Evolutionary conservation across 2,113 vertebrate genomes (phyloP), one percentile per base, ranked within the genome.

Genomic region (Tyto alba): DNA sequence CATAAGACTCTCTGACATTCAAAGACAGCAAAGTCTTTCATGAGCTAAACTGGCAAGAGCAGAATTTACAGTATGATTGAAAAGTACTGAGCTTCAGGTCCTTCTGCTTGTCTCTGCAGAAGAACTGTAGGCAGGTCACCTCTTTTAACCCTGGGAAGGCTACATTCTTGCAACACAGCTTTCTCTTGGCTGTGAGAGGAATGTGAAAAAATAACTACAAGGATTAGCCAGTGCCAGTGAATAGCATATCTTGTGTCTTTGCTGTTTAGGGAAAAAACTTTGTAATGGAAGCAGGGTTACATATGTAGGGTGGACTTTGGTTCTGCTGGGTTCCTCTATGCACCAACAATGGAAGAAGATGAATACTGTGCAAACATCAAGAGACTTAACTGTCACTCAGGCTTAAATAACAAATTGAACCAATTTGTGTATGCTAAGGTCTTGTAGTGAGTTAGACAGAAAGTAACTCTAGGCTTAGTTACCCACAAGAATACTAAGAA

Each of bases 161-260:
- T 90, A 15, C 87, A 71, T 76, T 81, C 90, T 92, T 90, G 88
- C 86, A 89, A 89, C 78, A 92, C 47, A 91, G 92, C 84, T 97
- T 96, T 96, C 91, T 71, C 94, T 87, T 47, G 32, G 55, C 36
- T 32, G 29, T 63, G 64, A 86, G 48, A 95, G 67, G 21, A 60
- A 45, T 17, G 20, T 74, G 71, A 88, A 95, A 94, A 94, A 87
- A 96, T 40, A 85, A 20, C 43, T 30, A 7, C 41, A 69, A 56
- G 41, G 66, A 74, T 83, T 76, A 95, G 83, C 13, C 64, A 68
- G 30, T 34, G 83, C 13, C 64, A 68, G 30, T 34, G 84, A 95
- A 84, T 75, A 94, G 67, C 60, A 86, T 43, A 85, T 36, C 29
- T 84, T 95, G 16, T 89, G 66, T 92, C 27, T 55, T 69, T 63